Evolutionary conservation across 2,888 invertebrate species (phyloP), one percentile per base, ranked within the genome.

Genomic region (Rhingia campestris): DNA sequence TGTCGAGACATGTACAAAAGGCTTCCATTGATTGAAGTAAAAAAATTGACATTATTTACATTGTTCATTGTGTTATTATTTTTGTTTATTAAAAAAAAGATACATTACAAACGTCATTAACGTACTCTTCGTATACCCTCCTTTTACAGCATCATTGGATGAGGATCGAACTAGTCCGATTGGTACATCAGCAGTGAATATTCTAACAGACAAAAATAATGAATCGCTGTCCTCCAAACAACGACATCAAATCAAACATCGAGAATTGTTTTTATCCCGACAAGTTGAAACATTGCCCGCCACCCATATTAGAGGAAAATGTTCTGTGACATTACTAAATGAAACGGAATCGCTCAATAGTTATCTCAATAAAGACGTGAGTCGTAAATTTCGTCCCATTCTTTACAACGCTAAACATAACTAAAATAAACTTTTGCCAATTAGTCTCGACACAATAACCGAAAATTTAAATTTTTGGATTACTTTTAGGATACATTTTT

Each of bases 301-400:
- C 88, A 99, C 99, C 84, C 98, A 99, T 93, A 99, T 99, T 90
- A 95, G 99, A 91, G 99, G 99, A 92, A 99, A 99, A 94, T 99
- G 99, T 93, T 96, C 97, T 88, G 99, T 99, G 89, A 99, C 99
- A 88, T 94, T 99, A 89, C 95, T 99, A 92, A 99, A 99, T 93
- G 99, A 99, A 94, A 98, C 99, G 76, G 99, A 99, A 93, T 97
- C 98, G 88, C 94, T 98, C 90, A 94, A 95, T 91, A 97, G 97
- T 92, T 99, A 99, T 94, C 94, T 99, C 91, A 96, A 97, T 93
- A 98, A 97, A 94, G 97, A 97, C 93, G 96, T 96, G 93, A 94
- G 94, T 94, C 92, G 93, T 89, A 88, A 89, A 88, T 80, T 86
- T 86, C 86, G 82, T 86, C 86, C 85, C 73, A 77, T 77, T 73